phyloP scores from a whole-genome alignment of 2,888 invertebrate species.

The Phaonia tiefii region DNA sequence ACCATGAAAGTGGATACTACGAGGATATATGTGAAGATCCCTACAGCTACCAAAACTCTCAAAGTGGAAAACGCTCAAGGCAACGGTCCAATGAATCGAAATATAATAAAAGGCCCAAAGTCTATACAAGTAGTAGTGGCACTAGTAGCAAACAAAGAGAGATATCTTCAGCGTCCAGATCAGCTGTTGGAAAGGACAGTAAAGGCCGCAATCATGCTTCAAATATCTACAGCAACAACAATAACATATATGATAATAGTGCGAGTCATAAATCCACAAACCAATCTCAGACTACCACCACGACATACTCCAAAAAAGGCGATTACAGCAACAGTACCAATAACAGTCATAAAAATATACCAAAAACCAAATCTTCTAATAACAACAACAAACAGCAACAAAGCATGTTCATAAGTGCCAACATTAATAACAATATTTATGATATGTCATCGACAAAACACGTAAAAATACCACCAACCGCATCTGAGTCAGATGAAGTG shows the following conservation, averaged over 20 bases:
- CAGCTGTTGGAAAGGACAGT: slow-evolving; percentile 9
- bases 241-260: slow-evolving; percentile 31
- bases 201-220: slow-evolving; percentile 38
- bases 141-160: slow-evolving; percentile 43
- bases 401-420: slow-evolving; percentile 51
- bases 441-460: slow-evolving; percentile 48
- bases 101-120: slow-evolving; percentile 63
- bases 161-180: slow-evolving; percentile 15
- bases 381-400: slow-evolving; percentile 36
- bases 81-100: slow-evolving; percentile 57
- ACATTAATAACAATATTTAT: slow-evolving; percentile 49
- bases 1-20: slow-evolving; percentile 92
- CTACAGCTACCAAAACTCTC: slow-evolving; percentile 36
- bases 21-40: slow-evolving; percentile 80
- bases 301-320: slow-evolving; percentile 57
- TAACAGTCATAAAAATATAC: slow-evolving; percentile 65
- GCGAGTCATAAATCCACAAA: slow-evolving; percentile 40
- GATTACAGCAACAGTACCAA: slow-evolving; percentile 66
- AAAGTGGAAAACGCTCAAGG: slow-evolving; percentile 65
- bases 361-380: slow-evolving; percentile 55
- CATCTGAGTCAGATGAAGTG: slow-evolving; percentile 66
- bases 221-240: slow-evolving; percentile 34
- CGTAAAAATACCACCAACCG: slow-evolving; percentile 47
- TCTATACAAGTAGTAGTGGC: slow-evolving; percentile 11
- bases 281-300: slow-evolving; percentile 25